Percentiles rank a stretch among this genome's conserved stretches.
Conservation (phyloP, 2,888 invertebrate species). For the Harpagoxenus sublaevis region DNA sequence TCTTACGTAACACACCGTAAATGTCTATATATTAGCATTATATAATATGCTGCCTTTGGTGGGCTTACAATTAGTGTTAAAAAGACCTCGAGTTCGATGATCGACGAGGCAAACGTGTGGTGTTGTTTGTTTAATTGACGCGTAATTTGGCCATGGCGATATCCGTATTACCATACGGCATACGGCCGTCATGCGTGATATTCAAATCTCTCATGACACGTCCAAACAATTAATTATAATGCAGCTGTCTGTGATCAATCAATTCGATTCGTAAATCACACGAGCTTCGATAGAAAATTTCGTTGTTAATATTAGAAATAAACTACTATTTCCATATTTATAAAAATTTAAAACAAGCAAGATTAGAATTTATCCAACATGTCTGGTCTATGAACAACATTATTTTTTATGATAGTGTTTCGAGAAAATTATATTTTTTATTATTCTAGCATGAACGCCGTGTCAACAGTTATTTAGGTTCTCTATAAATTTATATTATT, state of each 20-base stretch:
- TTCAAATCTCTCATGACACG: neutral
- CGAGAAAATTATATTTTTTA: neutral
- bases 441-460: neutral
- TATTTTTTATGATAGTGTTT: neutral
- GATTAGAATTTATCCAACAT: neutral
- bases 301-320: neutral
- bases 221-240: conserved; percentile 46
- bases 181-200: neutral
- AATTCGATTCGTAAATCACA: neutral
- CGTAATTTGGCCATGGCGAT: conserved; percentile 23
- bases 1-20: neutral
- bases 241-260: conserved; percentile 26
- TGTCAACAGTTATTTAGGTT: neutral
- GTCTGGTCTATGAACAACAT: neutral
- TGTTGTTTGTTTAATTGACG: conserved; percentile 46
- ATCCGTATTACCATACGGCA: neutral
- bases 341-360: neutral
- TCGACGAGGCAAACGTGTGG: conserved; percentile 38
- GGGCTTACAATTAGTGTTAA: conserved; percentile 18
- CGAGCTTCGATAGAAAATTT: conserved; percentile 15
- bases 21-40: conserved; percentile 14
- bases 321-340: neutral
- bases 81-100: conserved; percentile 2
- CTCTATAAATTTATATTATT: neutral
- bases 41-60: neutral